Evolutionary conservation across 2,797 vertebrate genomes (phyloP).

Genomic region (Myripristis jacobus): DNA sequence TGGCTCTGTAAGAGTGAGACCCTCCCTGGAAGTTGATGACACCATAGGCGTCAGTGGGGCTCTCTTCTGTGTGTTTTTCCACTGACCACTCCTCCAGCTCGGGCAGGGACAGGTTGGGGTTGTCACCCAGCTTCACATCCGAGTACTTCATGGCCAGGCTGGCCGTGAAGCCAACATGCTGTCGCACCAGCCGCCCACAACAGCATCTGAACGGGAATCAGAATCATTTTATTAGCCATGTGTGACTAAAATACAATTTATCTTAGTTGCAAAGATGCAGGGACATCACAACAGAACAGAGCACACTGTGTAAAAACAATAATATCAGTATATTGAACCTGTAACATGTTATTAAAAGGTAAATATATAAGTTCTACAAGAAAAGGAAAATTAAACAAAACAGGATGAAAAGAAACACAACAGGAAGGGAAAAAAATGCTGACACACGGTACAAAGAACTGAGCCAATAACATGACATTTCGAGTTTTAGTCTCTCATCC

Average conservation of each 20-base stretch:
- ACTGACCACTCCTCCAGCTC: constrained; percentile 94
- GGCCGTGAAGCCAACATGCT: constrained; percentile 96
- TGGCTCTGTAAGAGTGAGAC: constrained; percentile 98
- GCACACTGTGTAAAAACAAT: neutral
- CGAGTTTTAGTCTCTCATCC: too few relatives aligned
- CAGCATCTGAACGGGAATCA: constrained; percentile 87
- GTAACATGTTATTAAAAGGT: too few relatives aligned
- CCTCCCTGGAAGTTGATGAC: constrained; percentile 99
- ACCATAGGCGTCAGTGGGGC: constrained; percentile 95
- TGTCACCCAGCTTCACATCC: constrained; percentile 95
- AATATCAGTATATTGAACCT: neutral
- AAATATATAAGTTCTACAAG: too few relatives aligned
- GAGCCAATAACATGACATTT: too few relatives aligned
- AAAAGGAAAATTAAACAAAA: too few relatives aligned
- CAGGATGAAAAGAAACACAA: too few relatives aligned
- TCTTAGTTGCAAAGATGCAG: neutral
- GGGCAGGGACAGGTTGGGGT: constrained; percentile 71
- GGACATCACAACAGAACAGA: neutral
- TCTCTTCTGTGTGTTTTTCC: constrained; percentile 97
- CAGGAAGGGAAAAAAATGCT: too few relatives aligned
- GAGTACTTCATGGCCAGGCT: constrained; percentile 96
- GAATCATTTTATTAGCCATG: neutral
- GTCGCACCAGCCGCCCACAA: constrained; percentile 96
- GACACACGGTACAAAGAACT: too few relatives aligned
- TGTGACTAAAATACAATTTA: neutral